phyloP scores from a whole-genome alignment of 1,140 invertebrate genomes.

The Oryctes rhinoceros region DNA sequence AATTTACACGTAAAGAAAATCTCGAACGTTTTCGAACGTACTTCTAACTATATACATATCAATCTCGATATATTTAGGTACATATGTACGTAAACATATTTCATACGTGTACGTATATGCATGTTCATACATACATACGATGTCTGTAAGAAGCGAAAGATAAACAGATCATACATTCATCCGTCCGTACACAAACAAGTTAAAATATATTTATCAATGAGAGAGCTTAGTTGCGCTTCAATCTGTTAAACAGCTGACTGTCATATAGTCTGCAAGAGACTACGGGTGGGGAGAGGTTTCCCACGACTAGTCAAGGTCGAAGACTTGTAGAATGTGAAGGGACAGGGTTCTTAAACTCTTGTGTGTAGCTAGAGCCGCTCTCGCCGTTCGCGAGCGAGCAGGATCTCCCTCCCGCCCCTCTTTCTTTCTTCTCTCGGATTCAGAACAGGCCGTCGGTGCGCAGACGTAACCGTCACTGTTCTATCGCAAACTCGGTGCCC shows the following conservation, averaged over 20 bases:
- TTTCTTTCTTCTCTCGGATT: background rate
- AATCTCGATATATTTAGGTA: background rate
- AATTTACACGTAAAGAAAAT: too few relatives aligned
- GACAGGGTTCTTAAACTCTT: constrained; percentile 26
- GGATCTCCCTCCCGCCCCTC: background rate
- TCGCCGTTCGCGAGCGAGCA: background rate
- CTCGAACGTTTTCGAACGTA: too few relatives aligned
- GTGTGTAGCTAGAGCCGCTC: background rate
- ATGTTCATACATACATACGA: background rate
- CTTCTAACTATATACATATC: background rate
- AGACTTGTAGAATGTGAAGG: constrained; percentile 37
- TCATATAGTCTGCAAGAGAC: constrained; percentile 22
- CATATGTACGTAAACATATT: background rate
- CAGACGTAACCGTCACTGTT: too few relatives aligned
- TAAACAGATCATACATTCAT: background rate
- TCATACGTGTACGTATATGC: background rate
- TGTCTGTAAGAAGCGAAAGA: background rate
- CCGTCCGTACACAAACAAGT: background rate
- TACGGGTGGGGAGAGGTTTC: constrained; percentile 28
- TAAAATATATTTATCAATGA: constrained; percentile 32
- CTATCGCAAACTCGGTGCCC: too few relatives aligned
- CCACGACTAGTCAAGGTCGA: constrained; percentile 34
- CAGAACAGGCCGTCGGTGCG: background rate
- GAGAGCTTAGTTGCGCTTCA: constrained; percentile 19
- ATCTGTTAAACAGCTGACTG: constrained; percentile 37